Conservation (phyloP, 2,888 invertebrate genomes). For the Emmelina monodactyla region DNA sequence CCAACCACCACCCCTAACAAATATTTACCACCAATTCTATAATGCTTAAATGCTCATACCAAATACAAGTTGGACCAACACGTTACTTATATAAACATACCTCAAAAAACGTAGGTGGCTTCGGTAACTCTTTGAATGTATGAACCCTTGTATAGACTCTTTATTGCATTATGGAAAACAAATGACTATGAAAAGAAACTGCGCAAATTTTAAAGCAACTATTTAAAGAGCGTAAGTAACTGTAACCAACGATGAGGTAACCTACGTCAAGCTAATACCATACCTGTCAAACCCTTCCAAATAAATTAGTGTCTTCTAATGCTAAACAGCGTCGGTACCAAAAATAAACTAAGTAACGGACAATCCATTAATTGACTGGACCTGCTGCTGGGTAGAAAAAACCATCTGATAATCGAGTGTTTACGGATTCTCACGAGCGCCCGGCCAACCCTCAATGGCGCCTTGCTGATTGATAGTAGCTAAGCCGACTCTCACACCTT, state of each 20-base stretch:
- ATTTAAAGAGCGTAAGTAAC: too few species aligned
- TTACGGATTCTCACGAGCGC: conserved; percentile 64
- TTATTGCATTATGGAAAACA: too few species aligned
- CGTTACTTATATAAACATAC: too few species aligned
- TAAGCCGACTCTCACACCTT: conserved; percentile 48
- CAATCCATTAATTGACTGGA: conserved; percentile 63
- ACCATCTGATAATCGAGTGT: conserved; percentile 63
- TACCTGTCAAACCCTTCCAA: conserved; percentile 49
- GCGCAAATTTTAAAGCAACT: too few species aligned
- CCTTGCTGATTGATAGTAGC: conserved; percentile 63
- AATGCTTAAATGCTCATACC: neutral
- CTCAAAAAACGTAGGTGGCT: too few species aligned
- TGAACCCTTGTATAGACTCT: too few species aligned
- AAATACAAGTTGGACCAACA: neutral
- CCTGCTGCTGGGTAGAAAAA: conserved; percentile 57
- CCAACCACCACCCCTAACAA: conserved; percentile 47
- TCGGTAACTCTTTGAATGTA: too few species aligned
- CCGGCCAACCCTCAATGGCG: conserved; percentile 63
- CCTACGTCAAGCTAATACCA: conserved; percentile 41
- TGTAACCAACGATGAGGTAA: conserved; percentile 24
- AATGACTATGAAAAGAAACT: too few species aligned
- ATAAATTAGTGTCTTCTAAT: conserved; percentile 52
- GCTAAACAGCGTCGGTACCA: conserved; percentile 43
- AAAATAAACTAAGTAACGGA: conserved; percentile 61
- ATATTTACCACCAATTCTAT: conserved; percentile 59